Evolutionary conservation across 2,888 invertebrate genomes (phyloP).

Genomic region (Pandemis corylana): DNA sequence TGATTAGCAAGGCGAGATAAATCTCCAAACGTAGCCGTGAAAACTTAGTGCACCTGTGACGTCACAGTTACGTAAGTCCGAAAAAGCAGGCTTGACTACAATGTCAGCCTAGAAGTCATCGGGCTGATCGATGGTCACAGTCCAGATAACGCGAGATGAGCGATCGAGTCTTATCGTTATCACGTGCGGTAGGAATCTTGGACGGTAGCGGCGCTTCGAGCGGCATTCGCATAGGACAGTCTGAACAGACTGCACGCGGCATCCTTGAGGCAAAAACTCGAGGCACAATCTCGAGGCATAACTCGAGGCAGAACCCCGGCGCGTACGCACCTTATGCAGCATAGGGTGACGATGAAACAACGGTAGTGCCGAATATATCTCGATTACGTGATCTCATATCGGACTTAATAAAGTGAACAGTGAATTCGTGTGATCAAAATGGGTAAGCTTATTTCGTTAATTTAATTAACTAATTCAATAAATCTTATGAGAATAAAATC

Average conservation of each 20-base stretch:
- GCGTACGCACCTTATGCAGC: conserved; percentile 61
- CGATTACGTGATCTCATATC: conserved; percentile 72
- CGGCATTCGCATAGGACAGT: conserved; percentile 81
- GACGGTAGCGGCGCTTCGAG: conserved; percentile 62
- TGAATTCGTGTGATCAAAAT: conserved; percentile 69
- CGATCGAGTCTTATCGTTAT: conserved; percentile 80
- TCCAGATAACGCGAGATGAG: conserved; percentile 76
- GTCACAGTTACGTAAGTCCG: conserved; percentile 43
- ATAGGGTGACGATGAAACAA: conserved; percentile 78
- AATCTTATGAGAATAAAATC: background rate
- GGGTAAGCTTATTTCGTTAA: conserved; percentile 61
- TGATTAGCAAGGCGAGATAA: background rate
- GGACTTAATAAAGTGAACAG: conserved; percentile 74
- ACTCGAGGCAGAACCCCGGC: conserved; percentile 50
- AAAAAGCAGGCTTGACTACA: conserved; percentile 32
- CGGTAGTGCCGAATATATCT: conserved; percentile 68
- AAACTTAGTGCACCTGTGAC: conserved; percentile 20
- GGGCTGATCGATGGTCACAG: conserved; percentile 45
- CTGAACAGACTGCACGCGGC: conserved; percentile 78
- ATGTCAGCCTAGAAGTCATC: conserved; percentile 36
- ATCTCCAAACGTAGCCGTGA: background rate
- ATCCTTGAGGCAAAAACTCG: conserved; percentile 66
- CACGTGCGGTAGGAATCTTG: conserved; percentile 78
- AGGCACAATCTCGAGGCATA: conserved; percentile 53
- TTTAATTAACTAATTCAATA: background rate